These are phyloP conservation scores for Lethocerus indicus DNA, from an alignment of 1,140 invertebrate genomes.

Conservation along the genomic window DNA sequence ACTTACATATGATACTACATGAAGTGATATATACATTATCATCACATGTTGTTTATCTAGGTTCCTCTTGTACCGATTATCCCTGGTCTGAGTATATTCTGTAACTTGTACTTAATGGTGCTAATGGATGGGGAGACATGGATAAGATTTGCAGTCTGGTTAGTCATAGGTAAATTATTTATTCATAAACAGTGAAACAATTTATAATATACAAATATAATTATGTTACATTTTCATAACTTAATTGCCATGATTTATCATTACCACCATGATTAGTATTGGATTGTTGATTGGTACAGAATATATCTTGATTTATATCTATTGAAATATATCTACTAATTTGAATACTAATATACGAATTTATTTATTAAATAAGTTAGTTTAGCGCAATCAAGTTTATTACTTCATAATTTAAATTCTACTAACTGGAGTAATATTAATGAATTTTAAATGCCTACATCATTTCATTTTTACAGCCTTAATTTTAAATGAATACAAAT, in stretches of 20 bases:
- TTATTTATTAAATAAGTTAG: too few relatives aligned
- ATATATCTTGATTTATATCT: not conserved
- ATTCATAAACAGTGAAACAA: not conserved
- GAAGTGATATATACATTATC: not conserved
- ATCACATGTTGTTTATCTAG: slow-evolving; percentile 18
- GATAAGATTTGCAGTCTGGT: slow-evolving; percentile 45
- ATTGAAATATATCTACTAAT: too few relatives aligned
- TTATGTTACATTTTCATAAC: not conserved
- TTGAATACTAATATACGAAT: not conserved
- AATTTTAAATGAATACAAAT: too few relatives aligned
- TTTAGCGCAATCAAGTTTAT: too few relatives aligned
- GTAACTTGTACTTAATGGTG: slow-evolving; percentile 51
- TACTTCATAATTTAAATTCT: too few relatives aligned
- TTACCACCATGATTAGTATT: not conserved
- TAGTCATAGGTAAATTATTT: slow-evolving; percentile 24
- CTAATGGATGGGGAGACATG: slow-evolving; percentile 44
- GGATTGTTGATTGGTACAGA: not conserved
- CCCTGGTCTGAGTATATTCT: slow-evolving; percentile 42
- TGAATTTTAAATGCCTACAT: too few relatives aligned
- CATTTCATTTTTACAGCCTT: too few relatives aligned
- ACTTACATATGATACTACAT: not conserved
- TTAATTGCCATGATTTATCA: not conserved
- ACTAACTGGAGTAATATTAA: too few relatives aligned
- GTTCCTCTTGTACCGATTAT: slow-evolving; percentile 49
- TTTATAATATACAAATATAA: not conserved